Percentiles rank a stretch among this genome's conserved stretches.
These are phyloP conservation scores for Apis laboriosa DNA, from an alignment of 1,140 invertebrate genomes.

Conservation along the genomic window DNA sequence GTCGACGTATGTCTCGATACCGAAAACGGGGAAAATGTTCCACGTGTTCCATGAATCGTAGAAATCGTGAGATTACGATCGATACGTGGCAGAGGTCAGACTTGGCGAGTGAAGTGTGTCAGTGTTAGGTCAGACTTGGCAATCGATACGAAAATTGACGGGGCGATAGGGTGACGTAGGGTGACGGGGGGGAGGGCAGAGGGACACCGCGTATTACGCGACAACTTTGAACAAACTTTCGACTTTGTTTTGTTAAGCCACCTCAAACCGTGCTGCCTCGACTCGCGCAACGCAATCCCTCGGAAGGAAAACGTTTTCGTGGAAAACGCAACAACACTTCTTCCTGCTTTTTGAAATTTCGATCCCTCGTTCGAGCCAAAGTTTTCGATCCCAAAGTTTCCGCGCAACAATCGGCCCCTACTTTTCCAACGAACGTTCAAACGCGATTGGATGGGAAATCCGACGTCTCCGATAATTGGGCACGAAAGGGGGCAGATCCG, in stretches of 20 bases:
- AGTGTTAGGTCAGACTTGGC: constrained; percentile 78
- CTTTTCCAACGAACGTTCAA: too few species aligned
- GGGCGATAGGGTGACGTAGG: not conserved
- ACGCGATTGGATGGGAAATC: too few species aligned
- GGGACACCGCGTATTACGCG: not conserved
- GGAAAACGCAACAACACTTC: too few species aligned
- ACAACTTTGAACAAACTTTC: not conserved
- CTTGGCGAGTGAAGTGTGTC: constrained; percentile 77
- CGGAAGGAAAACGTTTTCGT: too few species aligned
- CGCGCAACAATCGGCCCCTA: too few species aligned
- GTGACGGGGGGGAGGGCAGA: not conserved
- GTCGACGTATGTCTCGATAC: too few species aligned
- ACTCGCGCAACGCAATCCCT: too few species aligned
- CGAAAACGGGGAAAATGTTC: constrained; percentile 14
- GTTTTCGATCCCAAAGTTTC: too few species aligned
- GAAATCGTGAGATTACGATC: constrained; percentile 71
- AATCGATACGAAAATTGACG: constrained; percentile 76
- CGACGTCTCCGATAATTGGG: constrained; percentile 29
- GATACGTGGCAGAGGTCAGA: constrained; percentile 77
- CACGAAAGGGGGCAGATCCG: constrained; percentile 7
- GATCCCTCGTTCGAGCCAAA: too few species aligned
- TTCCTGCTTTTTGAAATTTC: too few species aligned
- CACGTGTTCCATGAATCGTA: constrained; percentile 43
- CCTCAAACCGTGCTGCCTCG: too few species aligned
- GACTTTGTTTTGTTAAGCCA: not conserved